Conservation (phyloP, 2,797 vertebrate species). For the Sparidentex hasta region DNA sequence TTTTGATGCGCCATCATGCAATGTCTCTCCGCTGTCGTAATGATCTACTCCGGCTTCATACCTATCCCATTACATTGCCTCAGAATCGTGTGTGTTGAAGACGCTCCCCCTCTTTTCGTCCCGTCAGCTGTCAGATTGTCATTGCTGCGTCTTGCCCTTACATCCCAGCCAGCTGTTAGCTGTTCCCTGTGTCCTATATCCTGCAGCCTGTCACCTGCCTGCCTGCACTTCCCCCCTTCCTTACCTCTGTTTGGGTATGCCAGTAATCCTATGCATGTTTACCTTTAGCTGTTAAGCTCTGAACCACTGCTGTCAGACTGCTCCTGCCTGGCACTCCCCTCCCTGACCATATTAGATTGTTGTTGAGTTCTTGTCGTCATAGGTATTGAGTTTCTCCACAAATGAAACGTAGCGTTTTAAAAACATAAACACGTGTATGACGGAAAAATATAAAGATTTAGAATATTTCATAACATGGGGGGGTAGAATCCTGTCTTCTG, state of each 20-base stretch:
- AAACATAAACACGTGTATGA: too few species aligned
- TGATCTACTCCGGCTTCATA: too few species aligned
- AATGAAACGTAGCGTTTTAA: too few species aligned
- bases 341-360: background rate
- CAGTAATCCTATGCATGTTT: background rate
- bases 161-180: background rate
- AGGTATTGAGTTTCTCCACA: background rate
- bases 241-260: slow-evolving; percentile 2
- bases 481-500: background rate
- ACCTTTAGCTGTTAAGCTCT: background rate
- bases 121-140: background rate
- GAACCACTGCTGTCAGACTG: background rate
- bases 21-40: too few species aligned
- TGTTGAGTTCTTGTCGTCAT: background rate
- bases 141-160: background rate
- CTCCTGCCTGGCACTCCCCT: background rate
- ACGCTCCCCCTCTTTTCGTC: too few species aligned
- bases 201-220: background rate
- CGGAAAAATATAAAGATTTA: background rate
- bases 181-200: background rate
- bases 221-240: too few species aligned
- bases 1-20: too few species aligned
- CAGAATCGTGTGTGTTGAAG: too few species aligned
- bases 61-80: too few species aligned
- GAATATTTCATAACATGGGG: background rate